phyloP scores from a whole-genome alignment of 2,113 vertebrate species.

The Hemibagrus wyckioides region DNA sequence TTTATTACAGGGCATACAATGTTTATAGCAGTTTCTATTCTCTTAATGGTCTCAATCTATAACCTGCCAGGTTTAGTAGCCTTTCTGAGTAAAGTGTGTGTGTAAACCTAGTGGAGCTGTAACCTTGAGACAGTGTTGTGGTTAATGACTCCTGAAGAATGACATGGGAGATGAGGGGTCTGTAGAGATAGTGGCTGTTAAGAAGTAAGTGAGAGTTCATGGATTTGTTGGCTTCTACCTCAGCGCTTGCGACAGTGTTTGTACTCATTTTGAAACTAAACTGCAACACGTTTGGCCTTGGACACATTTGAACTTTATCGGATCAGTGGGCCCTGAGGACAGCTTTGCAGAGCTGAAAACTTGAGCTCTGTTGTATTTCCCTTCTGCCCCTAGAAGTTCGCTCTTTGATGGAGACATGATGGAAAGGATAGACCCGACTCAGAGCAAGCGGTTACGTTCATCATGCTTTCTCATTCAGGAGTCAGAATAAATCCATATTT shows the following conservation, averaged over 20 bases:
- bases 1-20: slow-evolving; percentile 25
- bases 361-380: not conserved
- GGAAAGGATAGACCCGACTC: not conserved
- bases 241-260: not conserved
- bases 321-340: not conserved
- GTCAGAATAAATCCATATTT: not conserved
- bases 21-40: slow-evolving; percentile 37
- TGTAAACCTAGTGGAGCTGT: slow-evolving; percentile 45
- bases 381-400: not conserved
- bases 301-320: not conserved
- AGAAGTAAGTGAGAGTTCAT: slow-evolving; percentile 10
- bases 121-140: slow-evolving; percentile 55
- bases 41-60: not conserved
- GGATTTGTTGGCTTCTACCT: not conserved
- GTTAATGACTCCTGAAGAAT: slow-evolving; percentile 52
- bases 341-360: not conserved
- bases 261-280: not conserved
- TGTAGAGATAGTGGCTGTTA: slow-evolving; percentile 10
- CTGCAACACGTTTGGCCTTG: not conserved
- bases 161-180: not conserved
- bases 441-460: not conserved
- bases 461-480: not conserved
- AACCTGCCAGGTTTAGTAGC: not conserved
- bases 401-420: not conserved
- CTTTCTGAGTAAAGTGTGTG: not conserved